Conservation (phyloP, 2,888 invertebrate species). For the Cartodere bifasciata region DNA sequence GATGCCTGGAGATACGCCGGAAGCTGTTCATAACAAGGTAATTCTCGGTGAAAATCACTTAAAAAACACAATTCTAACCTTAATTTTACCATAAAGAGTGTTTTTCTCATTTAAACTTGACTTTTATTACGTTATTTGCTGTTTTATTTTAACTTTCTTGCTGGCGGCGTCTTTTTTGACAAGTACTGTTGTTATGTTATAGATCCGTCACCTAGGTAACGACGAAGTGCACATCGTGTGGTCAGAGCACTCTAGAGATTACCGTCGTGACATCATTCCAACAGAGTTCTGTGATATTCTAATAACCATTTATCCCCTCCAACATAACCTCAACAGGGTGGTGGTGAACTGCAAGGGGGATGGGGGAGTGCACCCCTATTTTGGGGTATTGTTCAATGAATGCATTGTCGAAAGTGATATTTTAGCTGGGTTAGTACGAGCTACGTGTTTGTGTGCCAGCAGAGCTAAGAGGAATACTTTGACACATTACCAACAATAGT, state of each 20-base stretch:
- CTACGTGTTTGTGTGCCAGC: conserved; percentile 86
- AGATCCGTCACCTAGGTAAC: conserved; percentile 92
- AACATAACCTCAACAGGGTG: conserved; percentile 73
- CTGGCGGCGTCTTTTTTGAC: neutral
- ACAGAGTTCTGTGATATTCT: conserved; percentile 99
- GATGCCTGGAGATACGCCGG: conserved; percentile 84
- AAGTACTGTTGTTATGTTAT: too few relatives aligned
- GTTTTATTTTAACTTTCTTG: neutral
- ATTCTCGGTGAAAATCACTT: too few relatives aligned
- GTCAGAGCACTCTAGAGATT: conserved; percentile 94
- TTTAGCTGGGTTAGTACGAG: conserved; percentile 74
- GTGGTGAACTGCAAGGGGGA: conserved; percentile 80
- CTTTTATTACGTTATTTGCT: too few relatives aligned
- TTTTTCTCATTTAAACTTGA: too few relatives aligned
- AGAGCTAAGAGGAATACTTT: conserved; percentile 81
- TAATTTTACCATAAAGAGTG: too few relatives aligned
- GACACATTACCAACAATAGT: conserved; percentile 85
- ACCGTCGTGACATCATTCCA: conserved; percentile 91
- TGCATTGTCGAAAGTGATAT: conserved; percentile 60
- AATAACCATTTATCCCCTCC: conserved; percentile 88
- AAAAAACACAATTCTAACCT: too few relatives aligned
- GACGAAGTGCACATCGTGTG: conserved; percentile 99
- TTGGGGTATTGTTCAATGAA: conserved; percentile 93
- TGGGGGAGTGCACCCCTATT: conserved; percentile 61
- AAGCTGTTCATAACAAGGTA: conserved; percentile 77